phyloP scores from a whole-genome alignment of 2,113 vertebrate species.

The Microcebus murinus region DNA sequence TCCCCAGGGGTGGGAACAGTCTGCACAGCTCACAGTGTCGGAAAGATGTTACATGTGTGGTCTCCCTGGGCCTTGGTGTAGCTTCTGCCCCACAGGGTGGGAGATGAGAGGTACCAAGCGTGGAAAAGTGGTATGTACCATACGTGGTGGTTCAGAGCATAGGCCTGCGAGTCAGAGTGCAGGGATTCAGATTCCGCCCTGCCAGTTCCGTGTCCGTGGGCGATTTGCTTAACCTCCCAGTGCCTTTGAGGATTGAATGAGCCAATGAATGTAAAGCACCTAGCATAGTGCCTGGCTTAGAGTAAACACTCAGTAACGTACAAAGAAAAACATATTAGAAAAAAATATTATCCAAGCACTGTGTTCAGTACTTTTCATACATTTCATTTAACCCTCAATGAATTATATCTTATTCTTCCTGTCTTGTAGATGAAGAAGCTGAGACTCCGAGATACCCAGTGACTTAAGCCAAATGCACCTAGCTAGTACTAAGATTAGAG shows the following conservation, averaged over 20 bases:
- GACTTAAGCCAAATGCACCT: not conserved
- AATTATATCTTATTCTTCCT: not conserved
- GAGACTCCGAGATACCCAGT: not conserved
- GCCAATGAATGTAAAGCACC: not conserved
- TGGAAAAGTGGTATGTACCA: not conserved
- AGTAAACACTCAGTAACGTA: not conserved
- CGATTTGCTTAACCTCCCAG: not conserved
- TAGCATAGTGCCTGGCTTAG: not conserved
- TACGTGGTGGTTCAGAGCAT: not conserved
- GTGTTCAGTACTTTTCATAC: not conserved
- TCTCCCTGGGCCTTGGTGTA: not conserved
- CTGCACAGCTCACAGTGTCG: not conserved
- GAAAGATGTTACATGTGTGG: not conserved
- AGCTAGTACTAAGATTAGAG: not conserved
- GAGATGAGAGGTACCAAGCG: not conserved
- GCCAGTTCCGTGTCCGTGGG: not conserved
- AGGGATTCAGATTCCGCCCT: not conserved
- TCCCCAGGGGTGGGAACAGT: not conserved
- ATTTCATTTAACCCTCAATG: not conserved
- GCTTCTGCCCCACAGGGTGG: not conserved
- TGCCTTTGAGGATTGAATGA: not conserved
- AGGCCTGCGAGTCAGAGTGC: not conserved
- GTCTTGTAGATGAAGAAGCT: not conserved
- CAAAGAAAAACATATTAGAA: not conserved
- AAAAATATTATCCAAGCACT: not conserved